phyloP scores from a whole-genome alignment of 2,797 vertebrate species.

The Rhinoraja longicauda region DNA sequence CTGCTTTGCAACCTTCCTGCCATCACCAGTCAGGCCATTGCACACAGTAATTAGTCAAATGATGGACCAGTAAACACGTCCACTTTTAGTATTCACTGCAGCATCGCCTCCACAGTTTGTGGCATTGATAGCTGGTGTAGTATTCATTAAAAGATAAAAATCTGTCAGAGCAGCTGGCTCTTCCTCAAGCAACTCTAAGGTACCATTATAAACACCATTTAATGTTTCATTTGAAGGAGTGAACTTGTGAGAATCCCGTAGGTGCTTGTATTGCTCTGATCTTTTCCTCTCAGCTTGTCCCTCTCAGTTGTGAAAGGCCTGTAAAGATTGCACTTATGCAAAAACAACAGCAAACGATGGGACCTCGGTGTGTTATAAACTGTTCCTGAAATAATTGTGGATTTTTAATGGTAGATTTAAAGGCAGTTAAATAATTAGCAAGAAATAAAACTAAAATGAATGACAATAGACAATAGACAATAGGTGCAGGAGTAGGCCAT shows the following conservation, averaged over 20 bases:
- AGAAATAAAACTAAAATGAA: not conserved
- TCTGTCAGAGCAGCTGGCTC: not conserved
- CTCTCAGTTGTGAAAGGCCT: not conserved
- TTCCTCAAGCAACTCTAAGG: not conserved
- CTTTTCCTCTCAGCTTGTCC: not conserved
- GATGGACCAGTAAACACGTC: not conserved
- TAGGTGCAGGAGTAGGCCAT: too few relatives aligned
- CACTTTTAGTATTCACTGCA: not conserved
- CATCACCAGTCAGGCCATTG: not conserved
- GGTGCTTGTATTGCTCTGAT: not conserved
- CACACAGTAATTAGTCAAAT: not conserved
- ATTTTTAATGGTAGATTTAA: not conserved
- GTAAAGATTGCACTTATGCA: not conserved
- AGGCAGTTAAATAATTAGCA: not conserved
- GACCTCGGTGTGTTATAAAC: not conserved
- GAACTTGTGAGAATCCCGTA: not conserved
- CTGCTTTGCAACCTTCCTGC: too few relatives aligned
- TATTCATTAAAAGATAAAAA: not conserved
- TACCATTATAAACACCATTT: not conserved
- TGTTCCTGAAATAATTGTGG: not conserved
- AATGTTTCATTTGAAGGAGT: not conserved
- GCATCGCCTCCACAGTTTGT: not conserved
- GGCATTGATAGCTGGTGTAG: not conserved
- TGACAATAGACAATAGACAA: too few relatives aligned
- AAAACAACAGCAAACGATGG: not conserved